Evolutionary conservation across 1,140 invertebrate species (phyloP), one percentile per base, ranked within the genome.

Genomic region (Hyposmocoma kahamanoa): DNA sequence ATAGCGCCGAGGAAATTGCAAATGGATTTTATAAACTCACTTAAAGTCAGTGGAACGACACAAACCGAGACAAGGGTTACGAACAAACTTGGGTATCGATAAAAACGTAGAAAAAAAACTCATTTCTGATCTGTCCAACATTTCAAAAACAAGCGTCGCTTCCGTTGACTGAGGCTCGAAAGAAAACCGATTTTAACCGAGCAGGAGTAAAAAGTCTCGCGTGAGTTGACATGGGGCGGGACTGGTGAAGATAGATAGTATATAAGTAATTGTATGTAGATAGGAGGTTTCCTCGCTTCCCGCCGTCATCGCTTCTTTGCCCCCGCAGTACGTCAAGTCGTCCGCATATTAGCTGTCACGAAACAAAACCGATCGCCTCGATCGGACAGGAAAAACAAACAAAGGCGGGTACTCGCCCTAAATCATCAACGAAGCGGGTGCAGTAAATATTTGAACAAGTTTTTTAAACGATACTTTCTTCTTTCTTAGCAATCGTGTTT

Each of bases 121-220:
- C 74, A 80, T 72, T 70, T 57, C 67, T 72, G 59, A 63, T 53
- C 56, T 63, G 69, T 78, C 71, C 73, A 79, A 81, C 73, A 73
- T 77, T 75, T 79, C 72, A 74, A 63, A 74, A 78, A 65, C 73
- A 72, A 72, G 60, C 53, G 47, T 39, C 42, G 55, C 45, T 28
- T 38, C 47, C 54, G 56, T 56, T 61, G 54, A 62, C 39, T 56
- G 47, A 55, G 43, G 59, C 56, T 63, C 49, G 53, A 67, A 56
- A 56, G 44, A 54, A 56, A 62, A 76, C 49, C 59, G 59, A 70
- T 74, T 70, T 74, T 70, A 52, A 41, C 42, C 34, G 43, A 42
- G 13, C 21, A 11, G 15, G 50, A 46, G 55, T 48, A 59, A 59
- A 58, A 59, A 59, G 51, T 59, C 44, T 22, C 22, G 50, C 46